Conservation (phyloP, 2,888 invertebrate species). For the Hypomecis punctinalis region DNA sequence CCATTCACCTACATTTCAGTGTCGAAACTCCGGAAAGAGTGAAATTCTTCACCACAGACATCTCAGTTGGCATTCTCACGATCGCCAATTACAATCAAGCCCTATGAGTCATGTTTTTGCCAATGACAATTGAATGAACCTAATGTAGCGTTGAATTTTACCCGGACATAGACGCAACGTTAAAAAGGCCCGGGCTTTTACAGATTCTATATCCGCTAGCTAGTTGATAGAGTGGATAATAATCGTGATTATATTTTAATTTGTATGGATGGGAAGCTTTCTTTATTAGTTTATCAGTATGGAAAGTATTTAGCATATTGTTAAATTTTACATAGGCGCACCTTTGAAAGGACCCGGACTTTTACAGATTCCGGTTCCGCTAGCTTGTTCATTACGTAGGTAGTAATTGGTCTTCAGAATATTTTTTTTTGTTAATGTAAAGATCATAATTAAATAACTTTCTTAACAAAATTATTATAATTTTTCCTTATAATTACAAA, state of each 20-base stretch:
- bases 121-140: conserved; percentile 39
- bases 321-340: conserved; percentile 9
- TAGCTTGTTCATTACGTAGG: not conserved
- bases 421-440: no score
- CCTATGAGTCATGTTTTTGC: conserved; percentile 45
- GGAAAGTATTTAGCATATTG: conserved; percentile 23
- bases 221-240: no score
- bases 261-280: no score
- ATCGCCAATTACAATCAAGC: conserved; percentile 42
- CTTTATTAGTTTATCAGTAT: no score
- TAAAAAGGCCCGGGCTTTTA: conserved; percentile 24
- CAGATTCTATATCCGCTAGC: conserved; percentile 10
- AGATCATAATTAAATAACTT: no score
- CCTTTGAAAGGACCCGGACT: conserved; percentile 17
- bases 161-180: conserved; percentile 17
- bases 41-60: conserved; percentile 55
- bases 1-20: conserved; percentile 31
- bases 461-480: no score
- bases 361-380: conserved; percentile 15
- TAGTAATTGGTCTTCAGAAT: not conserved
- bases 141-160: conserved; percentile 20
- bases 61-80: conserved; percentile 51
- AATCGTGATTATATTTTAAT: no score
- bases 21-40: conserved; percentile 55
- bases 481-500: no score